Evolutionary conservation across 1,140 invertebrate species (phyloP).

Genomic region (Ladona fulva): DNA sequence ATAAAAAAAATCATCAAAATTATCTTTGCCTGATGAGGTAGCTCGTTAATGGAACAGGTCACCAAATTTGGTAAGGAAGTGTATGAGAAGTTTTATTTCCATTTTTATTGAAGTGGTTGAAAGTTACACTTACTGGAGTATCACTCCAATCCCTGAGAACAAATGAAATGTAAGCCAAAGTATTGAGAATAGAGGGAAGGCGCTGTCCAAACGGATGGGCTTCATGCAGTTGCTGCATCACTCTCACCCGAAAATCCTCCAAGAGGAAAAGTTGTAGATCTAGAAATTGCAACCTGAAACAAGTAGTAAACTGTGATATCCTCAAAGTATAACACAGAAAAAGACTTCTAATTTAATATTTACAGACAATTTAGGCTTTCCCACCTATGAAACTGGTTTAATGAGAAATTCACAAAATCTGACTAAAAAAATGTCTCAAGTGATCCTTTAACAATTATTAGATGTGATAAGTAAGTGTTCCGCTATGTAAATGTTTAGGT

Average conservation of each 20-base stretch:
- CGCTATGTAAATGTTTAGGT: too few species aligned
- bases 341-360: neutral
- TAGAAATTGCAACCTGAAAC: constrained; percentile 66
- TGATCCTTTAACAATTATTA: too few species aligned
- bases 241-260: constrained; percentile 76
- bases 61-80: too few species aligned
- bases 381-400: neutral
- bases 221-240: constrained; percentile 62
- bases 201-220: constrained; percentile 47
- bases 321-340: too few species aligned
- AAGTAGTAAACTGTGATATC: too few species aligned
- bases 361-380: neutral
- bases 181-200: constrained; percentile 69
- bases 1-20: too few species aligned
- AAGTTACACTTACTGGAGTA: constrained; percentile 56
- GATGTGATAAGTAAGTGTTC: too few species aligned
- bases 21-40: too few species aligned
- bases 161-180: constrained; percentile 65
- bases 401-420: constrained; percentile 15
- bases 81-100: too few species aligned
- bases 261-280: constrained; percentile 79
- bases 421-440: too few species aligned
- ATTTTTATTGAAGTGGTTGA: too few species aligned
- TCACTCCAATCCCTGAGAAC: constrained; percentile 81
- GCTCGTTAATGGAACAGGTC: too few species aligned